Base-by-base conservation (phyloP, 2,888 invertebrate genomes). In the Nomada lathburiana region DNA sequence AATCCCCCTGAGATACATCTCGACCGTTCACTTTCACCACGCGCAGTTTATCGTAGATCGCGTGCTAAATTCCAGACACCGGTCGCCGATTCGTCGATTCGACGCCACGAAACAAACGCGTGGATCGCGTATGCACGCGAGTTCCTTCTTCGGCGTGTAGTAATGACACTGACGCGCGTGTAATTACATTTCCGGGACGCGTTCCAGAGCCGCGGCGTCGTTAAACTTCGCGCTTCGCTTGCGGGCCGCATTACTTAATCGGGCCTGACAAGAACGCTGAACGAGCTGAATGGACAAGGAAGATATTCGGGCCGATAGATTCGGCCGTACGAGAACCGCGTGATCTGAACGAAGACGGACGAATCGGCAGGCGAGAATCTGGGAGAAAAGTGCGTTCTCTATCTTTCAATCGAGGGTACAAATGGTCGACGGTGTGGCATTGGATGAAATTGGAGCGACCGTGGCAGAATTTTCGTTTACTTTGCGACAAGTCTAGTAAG, bases 1-100 rank as follows among this genome's bases (percentile, higher is more conserved):
- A 29, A 69, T 29, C 36, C 60, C 44, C 18, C 55, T 20, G 47
- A 57, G 50, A 57, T 73, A 62, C 57, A 74, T 71, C 77, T 60
- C 57, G 65, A 67, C 59, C 59, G 70, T 77, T 88, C 83, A 85
- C 88, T 88, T 88, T 88, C 88, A 86, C 86, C 69, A 65, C 57
- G 75, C 76, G 78, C 69, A 82, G 86, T 80, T 86, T 86, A 86
- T 82, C 80, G 72, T 52, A 63, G 52, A 53, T 60, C 69, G 74
- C 44, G 73, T 62, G 71, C 29, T 79, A 82, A 86, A 80, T 78
- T 74, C 75, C 18, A 79, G 47, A 65, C 71, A 55, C 68, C 59
- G 26, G 68, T 13, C 26, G 16, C n/a, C 36, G 44, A 26, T 60
- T 62, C 63, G 76, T 60, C 52, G 76, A 78, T 73, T 72, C 63